Conservation (phyloP, 2,888 invertebrate genomes). For the Eupithecia vulgata region DNA sequence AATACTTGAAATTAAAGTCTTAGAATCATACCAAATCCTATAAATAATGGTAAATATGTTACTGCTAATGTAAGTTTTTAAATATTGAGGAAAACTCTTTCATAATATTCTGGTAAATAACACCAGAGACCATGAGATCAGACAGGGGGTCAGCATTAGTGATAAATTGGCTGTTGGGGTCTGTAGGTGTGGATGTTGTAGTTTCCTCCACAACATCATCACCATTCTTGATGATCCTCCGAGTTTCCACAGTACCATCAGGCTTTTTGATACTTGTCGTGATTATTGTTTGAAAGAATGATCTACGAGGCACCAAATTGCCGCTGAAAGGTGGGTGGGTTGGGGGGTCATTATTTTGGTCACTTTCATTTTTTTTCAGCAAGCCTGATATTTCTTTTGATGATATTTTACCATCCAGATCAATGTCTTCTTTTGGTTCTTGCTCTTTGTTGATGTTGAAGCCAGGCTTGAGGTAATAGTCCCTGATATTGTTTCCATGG, state of each 20-base stretch:
- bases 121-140: conserved; percentile 49
- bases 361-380: conserved; percentile 64
- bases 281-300: conserved; percentile 75
- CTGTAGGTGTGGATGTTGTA: conserved; percentile 54
- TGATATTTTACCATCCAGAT: conserved; percentile 76
- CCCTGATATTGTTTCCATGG: conserved; percentile 64
- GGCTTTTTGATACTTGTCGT: conserved; percentile 75
- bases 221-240: conserved; percentile 73
- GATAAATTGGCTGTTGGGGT: conserved; percentile 47
- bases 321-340: conserved; percentile 60
- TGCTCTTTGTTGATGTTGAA: conserved; percentile 59
- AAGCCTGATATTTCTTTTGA: conserved; percentile 75
- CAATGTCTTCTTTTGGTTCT: conserved; percentile 62
- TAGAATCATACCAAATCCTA: conserved; percentile 17
- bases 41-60: conserved; percentile 9
- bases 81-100: conserved; percentile 69
- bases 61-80: conserved; percentile 65
- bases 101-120: conserved; percentile 57
- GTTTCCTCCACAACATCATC: conserved; percentile 74
- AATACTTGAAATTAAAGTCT: conserved; percentile 6
- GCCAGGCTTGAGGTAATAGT: conserved; percentile 77
- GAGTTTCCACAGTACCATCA: conserved; percentile 74
- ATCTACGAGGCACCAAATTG: conserved; percentile 64
- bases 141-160: conserved; percentile 57
- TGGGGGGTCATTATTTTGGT: conserved; percentile 34